These are phyloP conservation scores for Zaprionus inermis DNA, from an alignment of 1,140 invertebrate species.

Conservation along the genomic window DNA sequence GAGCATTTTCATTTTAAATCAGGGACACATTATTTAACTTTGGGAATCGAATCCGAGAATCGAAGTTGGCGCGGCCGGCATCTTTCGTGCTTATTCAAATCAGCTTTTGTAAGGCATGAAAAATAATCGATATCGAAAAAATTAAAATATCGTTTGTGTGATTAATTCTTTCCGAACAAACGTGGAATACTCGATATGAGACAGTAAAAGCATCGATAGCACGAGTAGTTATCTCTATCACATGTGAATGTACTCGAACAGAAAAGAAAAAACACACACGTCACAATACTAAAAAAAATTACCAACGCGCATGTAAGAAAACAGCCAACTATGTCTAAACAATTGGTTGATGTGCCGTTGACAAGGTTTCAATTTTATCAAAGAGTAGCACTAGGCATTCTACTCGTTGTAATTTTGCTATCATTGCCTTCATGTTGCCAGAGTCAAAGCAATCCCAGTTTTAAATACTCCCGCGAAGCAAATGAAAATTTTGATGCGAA, in stretches of 20 bases:
- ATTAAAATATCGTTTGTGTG: not conserved
- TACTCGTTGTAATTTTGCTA: conserved; percentile 60
- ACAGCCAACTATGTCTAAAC: conserved; percentile 52
- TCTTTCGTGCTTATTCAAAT: not conserved
- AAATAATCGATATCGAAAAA: not conserved
- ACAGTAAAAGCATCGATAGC: conserved; percentile 43
- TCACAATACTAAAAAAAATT: conserved; percentile 55
- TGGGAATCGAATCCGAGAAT: not conserved
- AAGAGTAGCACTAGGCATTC: conserved; percentile 56
- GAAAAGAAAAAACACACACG: conserved; percentile 68
- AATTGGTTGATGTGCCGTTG: conserved; percentile 53
- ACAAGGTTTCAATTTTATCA: conserved; percentile 61
- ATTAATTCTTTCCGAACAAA: not conserved
- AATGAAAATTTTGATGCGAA: conserved; percentile 85
- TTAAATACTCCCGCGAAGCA: conserved; percentile 90
- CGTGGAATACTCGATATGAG: not conserved
- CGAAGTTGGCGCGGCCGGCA: not conserved
- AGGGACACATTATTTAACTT: not conserved
- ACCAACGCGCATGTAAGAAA: conserved; percentile 25
- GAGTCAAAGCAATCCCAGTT: conserved; percentile 85
- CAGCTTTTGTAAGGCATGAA: not conserved
- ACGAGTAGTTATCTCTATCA: conserved; percentile 29
- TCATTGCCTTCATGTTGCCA: conserved; percentile 66
- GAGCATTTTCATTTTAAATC: conserved; percentile 30
- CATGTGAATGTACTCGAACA: not conserved